A percentile compares a stretch with the other conserved stretches of the same genome.
Conservation (phyloP, 2,888 invertebrate species). For the Thecocarcelia acutangulata region DNA sequence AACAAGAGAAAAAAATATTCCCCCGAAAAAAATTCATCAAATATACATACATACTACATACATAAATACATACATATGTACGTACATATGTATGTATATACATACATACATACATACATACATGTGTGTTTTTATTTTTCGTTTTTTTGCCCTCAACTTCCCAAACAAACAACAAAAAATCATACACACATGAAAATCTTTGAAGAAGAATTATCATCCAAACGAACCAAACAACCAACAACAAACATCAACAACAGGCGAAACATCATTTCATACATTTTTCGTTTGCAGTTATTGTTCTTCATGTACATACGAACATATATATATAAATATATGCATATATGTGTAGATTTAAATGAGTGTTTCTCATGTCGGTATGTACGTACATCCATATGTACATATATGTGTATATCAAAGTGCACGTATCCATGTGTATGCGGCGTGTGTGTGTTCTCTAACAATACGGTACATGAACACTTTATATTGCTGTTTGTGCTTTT, state of each 20-base stretch:
- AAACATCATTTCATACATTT: no score
- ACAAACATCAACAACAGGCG: no score
- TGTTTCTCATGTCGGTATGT: no score
- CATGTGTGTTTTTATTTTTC: no score
- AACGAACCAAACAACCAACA: not conserved
- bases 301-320: no score
- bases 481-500: conserved; percentile 17
- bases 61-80: not conserved
- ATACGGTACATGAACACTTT: not conserved
- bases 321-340: no score
- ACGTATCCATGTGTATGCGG: not conserved
- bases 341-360: no score
- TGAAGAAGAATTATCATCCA: conserved; percentile 6
- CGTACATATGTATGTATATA: not conserved
- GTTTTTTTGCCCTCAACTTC: no score
- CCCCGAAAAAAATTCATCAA: conserved; percentile 24
- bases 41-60: not conserved
- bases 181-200: not conserved
- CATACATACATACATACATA: not conserved
- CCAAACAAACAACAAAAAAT: no score
- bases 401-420: no score
- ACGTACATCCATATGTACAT: not conserved
- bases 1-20: conserved; percentile 21
- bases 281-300: no score
- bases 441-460: conserved; percentile 1